phyloP scores from a whole-genome alignment of 92 coral and sea anemone genomes.

The Zoanthus sociatus region DNA sequence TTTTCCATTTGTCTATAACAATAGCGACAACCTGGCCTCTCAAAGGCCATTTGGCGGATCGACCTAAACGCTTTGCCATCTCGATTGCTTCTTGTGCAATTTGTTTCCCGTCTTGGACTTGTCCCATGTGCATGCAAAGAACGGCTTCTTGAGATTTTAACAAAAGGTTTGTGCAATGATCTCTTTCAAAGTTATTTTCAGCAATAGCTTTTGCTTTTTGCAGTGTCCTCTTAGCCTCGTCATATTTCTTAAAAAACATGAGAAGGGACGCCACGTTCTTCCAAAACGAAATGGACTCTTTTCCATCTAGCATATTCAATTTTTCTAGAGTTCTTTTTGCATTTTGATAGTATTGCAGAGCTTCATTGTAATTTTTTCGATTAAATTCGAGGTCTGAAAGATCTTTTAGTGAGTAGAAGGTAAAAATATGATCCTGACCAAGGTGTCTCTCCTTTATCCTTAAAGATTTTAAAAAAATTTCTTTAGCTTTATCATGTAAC shows the following conservation, averaged over 20 bases:
- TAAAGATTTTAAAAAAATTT: background rate
- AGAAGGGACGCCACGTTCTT: constrained; percentile 45
- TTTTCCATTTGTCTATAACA: background rate
- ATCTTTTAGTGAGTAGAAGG: constrained; percentile 41
- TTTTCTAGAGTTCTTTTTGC: background rate
- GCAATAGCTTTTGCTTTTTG: background rate
- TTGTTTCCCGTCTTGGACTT: background rate
- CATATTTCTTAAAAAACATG: background rate
- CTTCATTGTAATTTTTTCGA: background rate
- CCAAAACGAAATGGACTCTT: constrained; percentile 35
- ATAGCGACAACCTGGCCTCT: background rate
- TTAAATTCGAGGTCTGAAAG: background rate
- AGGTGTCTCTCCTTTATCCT: background rate
- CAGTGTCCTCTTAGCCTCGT: constrained; percentile 27
- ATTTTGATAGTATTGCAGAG: background rate
- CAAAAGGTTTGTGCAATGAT: constrained; percentile 31
- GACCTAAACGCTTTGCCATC: constrained; percentile 4
- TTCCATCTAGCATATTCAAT: background rate
- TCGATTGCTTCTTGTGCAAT: constrained; percentile 23
- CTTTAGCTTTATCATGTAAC: background rate
- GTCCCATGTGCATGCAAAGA: background rate
- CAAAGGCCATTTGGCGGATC: background rate
- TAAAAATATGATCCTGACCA: constrained; percentile 48
- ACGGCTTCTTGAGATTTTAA: constrained; percentile 46
- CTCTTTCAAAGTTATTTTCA: constrained; percentile 33